Evolutionary conservation across 2,113 vertebrate species (phyloP).

Genomic region (Tragelaphus buxtoni): DNA sequence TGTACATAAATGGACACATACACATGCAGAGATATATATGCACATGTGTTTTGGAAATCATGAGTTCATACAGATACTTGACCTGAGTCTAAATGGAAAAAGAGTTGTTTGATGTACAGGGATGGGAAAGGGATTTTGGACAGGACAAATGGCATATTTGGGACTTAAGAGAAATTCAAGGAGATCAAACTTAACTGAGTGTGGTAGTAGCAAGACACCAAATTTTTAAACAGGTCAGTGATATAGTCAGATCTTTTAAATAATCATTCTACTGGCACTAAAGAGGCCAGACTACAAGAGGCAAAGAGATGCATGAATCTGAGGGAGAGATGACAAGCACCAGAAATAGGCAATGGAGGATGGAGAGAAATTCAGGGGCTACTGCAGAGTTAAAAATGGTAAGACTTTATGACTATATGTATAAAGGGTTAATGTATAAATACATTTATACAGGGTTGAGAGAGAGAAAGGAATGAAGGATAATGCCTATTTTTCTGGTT

Average conservation of each 20-base stretch:
- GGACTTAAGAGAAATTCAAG: not conserved
- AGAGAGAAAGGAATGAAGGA: not conserved
- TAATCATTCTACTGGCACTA: not conserved
- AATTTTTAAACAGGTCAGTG: not conserved
- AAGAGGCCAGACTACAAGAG: not conserved
- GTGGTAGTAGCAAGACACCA: not conserved
- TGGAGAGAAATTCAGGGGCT: not conserved
- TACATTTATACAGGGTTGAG: not conserved
- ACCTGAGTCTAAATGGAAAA: not conserved
- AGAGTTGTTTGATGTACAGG: not conserved
- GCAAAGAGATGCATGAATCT: not conserved
- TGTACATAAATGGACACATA: not conserved
- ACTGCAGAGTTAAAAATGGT: not conserved
- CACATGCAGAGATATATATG: not conserved
- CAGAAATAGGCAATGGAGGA: not conserved
- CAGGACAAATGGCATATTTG: not conserved
- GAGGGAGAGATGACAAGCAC: not conserved
- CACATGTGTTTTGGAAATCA: not conserved
- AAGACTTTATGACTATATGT: not conserved
- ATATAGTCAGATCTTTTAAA: not conserved
- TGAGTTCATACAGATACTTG: not conserved
- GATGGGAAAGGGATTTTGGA: not conserved
- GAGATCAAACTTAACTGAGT: not conserved
- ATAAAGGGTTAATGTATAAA: not conserved
- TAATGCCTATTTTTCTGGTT: not conserved